These are phyloP conservation scores for Formica selysi DNA, from an alignment of 1,140 invertebrate species.

Conservation along the genomic window DNA sequence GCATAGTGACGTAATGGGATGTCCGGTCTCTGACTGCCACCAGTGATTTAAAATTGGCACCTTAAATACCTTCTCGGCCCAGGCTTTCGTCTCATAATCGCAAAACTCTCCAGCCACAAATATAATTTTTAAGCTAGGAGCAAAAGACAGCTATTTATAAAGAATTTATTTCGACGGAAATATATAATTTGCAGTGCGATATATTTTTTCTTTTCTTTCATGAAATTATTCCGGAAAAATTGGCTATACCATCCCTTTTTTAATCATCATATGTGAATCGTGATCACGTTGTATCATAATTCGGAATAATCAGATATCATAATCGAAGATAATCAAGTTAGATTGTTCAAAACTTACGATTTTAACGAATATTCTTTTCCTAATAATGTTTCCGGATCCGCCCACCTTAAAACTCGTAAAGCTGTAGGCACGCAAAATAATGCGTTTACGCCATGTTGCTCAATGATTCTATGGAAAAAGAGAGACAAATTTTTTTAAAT, in stretches of 20 bases:
- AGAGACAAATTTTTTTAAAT: background rate
- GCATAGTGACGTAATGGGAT: constrained; percentile 94
- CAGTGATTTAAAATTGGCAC: constrained; percentile 97
- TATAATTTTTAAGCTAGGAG: constrained; percentile 90
- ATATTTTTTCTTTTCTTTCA: background rate
- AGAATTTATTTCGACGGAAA: too few relatives aligned
- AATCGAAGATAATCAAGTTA: background rate
- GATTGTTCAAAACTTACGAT: constrained; percentile 84
- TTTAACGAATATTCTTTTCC: constrained; percentile 91
- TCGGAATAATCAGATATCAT: background rate
- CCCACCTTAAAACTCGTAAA: constrained; percentile 93
- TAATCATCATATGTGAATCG: background rate
- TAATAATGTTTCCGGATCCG: constrained; percentile 90
- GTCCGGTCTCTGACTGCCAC: constrained; percentile 98
- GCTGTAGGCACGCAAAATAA: constrained; percentile 97
- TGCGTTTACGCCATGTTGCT: constrained; percentile 93
- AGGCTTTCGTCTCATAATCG: constrained; percentile 95
- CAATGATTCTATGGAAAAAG: constrained; percentile 90
- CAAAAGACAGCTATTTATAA: background rate
- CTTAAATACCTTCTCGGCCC: constrained; percentile 93
- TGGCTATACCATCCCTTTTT: background rate
- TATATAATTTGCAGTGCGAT: too few relatives aligned
- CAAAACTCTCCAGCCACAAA: constrained; percentile 98
- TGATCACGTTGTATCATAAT: background rate
- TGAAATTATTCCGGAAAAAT: background rate